Evolutionary conservation across 2,888 invertebrate genomes (phyloP), one percentile per base, ranked within the genome.

Genomic region (Protodeltote pygarga): DNA sequence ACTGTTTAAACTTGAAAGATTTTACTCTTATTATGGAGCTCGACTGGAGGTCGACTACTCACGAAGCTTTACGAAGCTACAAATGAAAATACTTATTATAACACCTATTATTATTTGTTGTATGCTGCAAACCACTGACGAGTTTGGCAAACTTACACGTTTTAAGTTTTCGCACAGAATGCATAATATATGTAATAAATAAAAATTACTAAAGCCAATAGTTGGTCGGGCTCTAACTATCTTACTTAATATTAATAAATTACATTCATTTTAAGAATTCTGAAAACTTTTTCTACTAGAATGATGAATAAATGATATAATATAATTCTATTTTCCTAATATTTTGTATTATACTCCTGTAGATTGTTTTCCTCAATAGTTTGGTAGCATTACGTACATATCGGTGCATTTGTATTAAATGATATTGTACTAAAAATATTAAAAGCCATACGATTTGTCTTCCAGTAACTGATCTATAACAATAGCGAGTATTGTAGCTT

Each of bases 361-460:
- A 88, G 87, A 68, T 77, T 78, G 64, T 71, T 83, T 84, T 78
- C 82, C 81, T 83, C 82, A 80, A 87, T 88, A 87, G 83, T 85
- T 86, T 82, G 62, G 75, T 91, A 91, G 90, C 79, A 74, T 88
- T 80, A 85, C 79, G 77, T 84, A 83, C 77, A 82, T 84, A 81
- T 89, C 84, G 89, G 88, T 91, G 89, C 87, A 84, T 87, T 88
- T 86, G 75, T 87, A 89, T 86, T 87, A 81, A 63, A 79, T 77
- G 83, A 71, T 72, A 76, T 79, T 81, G 79, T 86, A 88, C 81
- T 84, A 85, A 85, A n/a, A 69, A 64, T 89, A 91, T 90, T 86
- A 80, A 91, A 91, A 87, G 92, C 92, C 92, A 92, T 92, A 92
- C 92, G 87, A 92, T 89, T 92, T 92, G 92, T 92, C 92, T 92